Conservation (phyloP, 2,797 vertebrate genomes). For the Thunnus albacares region DNA sequence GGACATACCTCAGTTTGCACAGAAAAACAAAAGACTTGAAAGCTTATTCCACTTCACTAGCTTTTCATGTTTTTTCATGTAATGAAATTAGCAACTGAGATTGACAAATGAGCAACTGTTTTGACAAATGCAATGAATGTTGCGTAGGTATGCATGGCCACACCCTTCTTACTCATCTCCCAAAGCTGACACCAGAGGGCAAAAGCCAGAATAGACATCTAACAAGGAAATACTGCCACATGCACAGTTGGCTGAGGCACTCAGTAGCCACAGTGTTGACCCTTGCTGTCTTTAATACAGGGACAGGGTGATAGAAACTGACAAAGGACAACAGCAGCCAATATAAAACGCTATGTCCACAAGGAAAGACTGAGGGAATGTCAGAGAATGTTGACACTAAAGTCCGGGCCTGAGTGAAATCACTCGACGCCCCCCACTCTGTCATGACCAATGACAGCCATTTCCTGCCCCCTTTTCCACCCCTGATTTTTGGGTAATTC, state of each 20-base stretch:
- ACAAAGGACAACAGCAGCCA: constrained; percentile 11
- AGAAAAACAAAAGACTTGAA: not conserved
- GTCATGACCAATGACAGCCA: constrained; percentile 65
- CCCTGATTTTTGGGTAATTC: constrained; percentile 50
- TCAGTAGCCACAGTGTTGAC: constrained; percentile 10
- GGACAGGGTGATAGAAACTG: not conserved
- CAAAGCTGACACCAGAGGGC: constrained; percentile 22
- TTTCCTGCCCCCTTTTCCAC: constrained; percentile 56
- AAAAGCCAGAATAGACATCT: constrained; percentile 23
- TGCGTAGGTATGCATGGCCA: not conserved
- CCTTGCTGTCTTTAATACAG: not conserved
- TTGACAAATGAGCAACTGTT: not conserved
- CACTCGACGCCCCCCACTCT: constrained; percentile 48
- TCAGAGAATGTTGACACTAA: constrained; percentile 54
- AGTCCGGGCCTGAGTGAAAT: constrained; percentile 44
- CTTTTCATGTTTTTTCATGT: not conserved
- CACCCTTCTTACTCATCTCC: constrained; percentile 17
- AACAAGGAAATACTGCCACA: constrained; percentile 19
- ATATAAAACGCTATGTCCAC: constrained; percentile 18
- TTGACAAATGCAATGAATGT: not conserved
- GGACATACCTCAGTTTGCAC: not conserved
- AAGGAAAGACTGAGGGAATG: constrained; percentile 32
- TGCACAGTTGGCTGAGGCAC: constrained; percentile 3
- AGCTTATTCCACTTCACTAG: not conserved
- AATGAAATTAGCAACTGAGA: not conserved